These are phyloP conservation scores for Cynopterus sphinx DNA, from an alignment of 2,797 vertebrate species.

Conservation along the genomic window DNA sequence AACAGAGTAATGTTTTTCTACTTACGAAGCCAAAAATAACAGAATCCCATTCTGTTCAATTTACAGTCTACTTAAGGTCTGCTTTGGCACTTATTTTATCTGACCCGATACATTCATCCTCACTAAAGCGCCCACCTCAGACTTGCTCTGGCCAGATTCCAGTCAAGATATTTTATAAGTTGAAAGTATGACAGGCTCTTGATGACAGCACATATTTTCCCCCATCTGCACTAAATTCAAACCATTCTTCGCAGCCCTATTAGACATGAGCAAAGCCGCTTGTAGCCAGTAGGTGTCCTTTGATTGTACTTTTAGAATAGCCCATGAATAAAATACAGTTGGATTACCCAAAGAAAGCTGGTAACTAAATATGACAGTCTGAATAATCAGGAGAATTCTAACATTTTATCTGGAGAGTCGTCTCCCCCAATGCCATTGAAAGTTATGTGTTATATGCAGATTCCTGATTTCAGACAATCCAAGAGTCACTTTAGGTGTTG, in stretches of 20 bases:
- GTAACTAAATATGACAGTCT: conserved; percentile 73
- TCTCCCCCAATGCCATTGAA: conserved; percentile 5
- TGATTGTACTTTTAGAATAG: conserved; percentile 83
- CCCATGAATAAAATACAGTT: conserved; percentile 76
- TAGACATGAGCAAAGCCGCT: conserved; percentile 75
- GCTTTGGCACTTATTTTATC: conserved; percentile 45
- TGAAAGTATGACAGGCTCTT: conserved; percentile 63
- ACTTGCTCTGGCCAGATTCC: conserved; percentile 50
- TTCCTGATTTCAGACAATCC: conserved; percentile 57
- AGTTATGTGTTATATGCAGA: conserved; percentile 43
- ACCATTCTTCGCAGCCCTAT: conserved; percentile 82
- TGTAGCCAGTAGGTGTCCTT: conserved; percentile 81
- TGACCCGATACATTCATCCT: conserved; percentile 56
- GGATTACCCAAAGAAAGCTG: conserved; percentile 61
- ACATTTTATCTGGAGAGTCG: conserved; percentile 41
- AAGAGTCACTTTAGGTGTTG: conserved; percentile 24
- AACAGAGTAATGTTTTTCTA: conserved; percentile 49
- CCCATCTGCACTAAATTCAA: conserved; percentile 86
- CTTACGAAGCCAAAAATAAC: conserved; percentile 62
- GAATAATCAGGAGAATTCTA: conserved; percentile 72
- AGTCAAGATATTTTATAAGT: conserved; percentile 74
- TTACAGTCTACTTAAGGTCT: conserved; percentile 44
- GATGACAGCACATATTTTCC: conserved; percentile 83
- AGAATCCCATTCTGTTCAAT: conserved; percentile 47
- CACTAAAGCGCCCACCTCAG: conserved; percentile 44